Evolutionary conservation across 2,797 vertebrate species (phyloP), one percentile per base, ranked within the genome.

Genomic region (Cynopterus sphinx): DNA sequence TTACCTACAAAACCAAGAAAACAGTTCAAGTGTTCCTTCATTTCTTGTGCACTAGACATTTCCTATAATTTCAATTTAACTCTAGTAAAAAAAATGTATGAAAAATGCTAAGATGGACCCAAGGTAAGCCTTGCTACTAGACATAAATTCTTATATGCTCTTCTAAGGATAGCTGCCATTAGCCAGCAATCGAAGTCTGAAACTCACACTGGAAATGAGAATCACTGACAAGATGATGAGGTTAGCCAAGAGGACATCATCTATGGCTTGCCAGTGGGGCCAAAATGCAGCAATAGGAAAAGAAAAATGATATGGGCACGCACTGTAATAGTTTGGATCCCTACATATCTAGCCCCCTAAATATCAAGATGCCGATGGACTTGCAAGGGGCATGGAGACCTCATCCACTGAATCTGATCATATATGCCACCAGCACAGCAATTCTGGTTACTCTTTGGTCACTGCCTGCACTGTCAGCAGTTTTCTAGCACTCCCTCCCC

Each of bases 1-100:
- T 90, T 68, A 78, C 16, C 33, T 78, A 82, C 28, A 71, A 89
- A 96, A 75, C 53, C 33, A 94, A 87, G 31, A 68, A 82, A 43
- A 68, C 1, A 57, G 49, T 63, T 28, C 26, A 63, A 79, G 26
- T 83, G 24, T 74, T 74, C 57, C 43, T 90, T 33, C 75, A 49
- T 87, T 63, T n/a, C 68, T 9, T 61, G n/a, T 36, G 11, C 31
- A 55, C 21, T 10, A 77, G 22, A 81, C 49, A 36, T 51, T 81
- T 53, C 53, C 61, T 41, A 61, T 59, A 46, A 43, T 73, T 57
- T 24, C 39, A 82, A n/a, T 19, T 84, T 77, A 94, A 90, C n/a
- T 84, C 46, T 36, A 67, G 31, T 46, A 84, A 31, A 88, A 89
- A 74, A 86, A 86, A 84, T 53, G 57, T 43, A 67, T 5, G 63